A percentile compares a stretch with the other conserved stretches of the same genome.
Evolutionary conservation across 2,113 vertebrate species (phyloP).

Genomic region (Panthera leo): DNA sequence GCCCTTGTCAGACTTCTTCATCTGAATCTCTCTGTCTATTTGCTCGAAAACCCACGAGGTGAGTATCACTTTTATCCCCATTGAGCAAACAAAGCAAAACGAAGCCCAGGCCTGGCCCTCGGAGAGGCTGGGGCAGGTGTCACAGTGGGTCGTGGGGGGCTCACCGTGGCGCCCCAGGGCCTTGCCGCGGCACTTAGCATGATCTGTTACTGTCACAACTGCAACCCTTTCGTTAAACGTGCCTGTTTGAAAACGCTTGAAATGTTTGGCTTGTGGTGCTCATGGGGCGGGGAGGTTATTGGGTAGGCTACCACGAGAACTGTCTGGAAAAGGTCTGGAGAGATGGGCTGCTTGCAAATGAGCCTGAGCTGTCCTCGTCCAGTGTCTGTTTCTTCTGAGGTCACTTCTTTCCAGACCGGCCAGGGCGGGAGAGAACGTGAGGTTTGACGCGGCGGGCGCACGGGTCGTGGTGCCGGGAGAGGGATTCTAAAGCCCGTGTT

Average conservation of each 20-base stretch:
- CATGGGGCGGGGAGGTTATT: rapidly evolving
- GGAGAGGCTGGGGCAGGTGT: background rate
- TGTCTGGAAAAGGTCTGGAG: background rate
- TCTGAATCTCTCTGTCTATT: no score
- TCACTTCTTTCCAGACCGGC: background rate
- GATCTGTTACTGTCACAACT: background rate
- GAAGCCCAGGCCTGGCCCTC: background rate
- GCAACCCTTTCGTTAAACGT: background rate
- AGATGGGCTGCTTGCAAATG: background rate
- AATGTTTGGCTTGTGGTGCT: background rate
- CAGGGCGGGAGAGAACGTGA: rapidly evolving
- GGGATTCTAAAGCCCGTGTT: background rate
- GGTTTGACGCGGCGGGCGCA: rapidly evolving
- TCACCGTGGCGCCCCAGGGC: rapidly evolving
- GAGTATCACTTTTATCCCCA: background rate
- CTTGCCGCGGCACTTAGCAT: no score
- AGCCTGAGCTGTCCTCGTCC: background rate
- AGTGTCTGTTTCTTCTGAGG: background rate
- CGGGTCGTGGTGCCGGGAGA: rapidly evolving
- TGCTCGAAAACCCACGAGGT: no score
- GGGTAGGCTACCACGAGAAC: rapidly evolving
- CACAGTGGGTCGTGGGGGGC: background rate
- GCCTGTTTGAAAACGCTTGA: background rate
- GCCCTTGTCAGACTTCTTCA: background rate
- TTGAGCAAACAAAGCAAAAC: background rate